Percentiles rank a stretch among this genome's conserved stretches.
phyloP scores from a whole-genome alignment of 1,140 invertebrate species.

The Brachionus calyciflorus region DNA sequence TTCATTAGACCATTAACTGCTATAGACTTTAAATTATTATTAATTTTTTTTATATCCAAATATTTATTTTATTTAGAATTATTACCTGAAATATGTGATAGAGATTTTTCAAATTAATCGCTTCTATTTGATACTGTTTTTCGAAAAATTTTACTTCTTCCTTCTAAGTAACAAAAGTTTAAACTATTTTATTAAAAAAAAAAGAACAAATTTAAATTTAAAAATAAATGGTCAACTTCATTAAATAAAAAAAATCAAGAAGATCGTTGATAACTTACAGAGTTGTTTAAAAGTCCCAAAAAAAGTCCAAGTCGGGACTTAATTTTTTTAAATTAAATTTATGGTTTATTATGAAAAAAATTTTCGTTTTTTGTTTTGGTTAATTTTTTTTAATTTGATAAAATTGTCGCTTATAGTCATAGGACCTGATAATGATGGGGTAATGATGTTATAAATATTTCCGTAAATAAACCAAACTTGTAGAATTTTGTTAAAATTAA shows the following conservation, averaged over 20 bases:
- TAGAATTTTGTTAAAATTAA: too few species aligned
- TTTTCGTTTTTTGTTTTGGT: too few species aligned
- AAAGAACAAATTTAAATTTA: neutral
- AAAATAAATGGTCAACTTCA: neutral
- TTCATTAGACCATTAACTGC: neutral
- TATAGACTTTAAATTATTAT: slow-evolving; percentile 3
- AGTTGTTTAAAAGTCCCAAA: neutral
- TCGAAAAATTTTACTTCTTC: slow-evolving; percentile 14
- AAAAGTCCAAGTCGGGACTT: too few species aligned
- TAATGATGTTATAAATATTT: too few species aligned
- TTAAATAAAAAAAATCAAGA: neutral
- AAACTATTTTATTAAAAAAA: slow-evolving; percentile 19
- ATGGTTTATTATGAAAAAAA: too few species aligned
- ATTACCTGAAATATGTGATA: slow-evolving; percentile 5
- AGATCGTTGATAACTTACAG: too few species aligned
- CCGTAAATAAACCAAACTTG: too few species aligned
- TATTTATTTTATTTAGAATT: slow-evolving; percentile 12
- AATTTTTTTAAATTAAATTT: too few species aligned
- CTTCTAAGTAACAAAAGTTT: neutral
- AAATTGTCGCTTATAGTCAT: too few species aligned
- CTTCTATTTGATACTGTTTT: neutral
- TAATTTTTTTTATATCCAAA: neutral
- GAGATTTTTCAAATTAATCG: neutral
- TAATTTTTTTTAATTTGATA: too few species aligned
- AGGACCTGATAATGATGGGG: too few species aligned